A percentile compares a stretch with the other conserved stretches of the same genome.
Evolutionary conservation across 2,113 vertebrate species (phyloP).

Genomic region (Ascaphus truei): DNA sequence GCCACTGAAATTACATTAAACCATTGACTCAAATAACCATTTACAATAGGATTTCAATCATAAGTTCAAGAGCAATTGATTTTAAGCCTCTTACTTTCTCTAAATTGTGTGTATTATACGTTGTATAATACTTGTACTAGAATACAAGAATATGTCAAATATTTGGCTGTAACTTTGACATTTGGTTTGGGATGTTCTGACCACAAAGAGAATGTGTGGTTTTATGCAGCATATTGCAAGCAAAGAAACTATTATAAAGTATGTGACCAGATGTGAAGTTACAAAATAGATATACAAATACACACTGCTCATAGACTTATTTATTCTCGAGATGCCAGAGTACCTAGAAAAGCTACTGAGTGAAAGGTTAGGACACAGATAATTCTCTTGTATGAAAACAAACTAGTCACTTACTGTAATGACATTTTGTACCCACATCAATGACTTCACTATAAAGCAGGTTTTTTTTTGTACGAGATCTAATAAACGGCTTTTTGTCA

Average conservation of each 20-base stretch:
- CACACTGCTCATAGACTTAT: slow-evolving; percentile 39
- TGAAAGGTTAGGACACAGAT: slow-evolving; percentile 55
- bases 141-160: not conserved
- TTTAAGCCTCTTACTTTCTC: no score
- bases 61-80: no score
- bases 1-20: no score
- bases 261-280: slow-evolving; percentile 37
- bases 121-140: not conserved
- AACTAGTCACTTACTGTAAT: slow-evolving; percentile 62
- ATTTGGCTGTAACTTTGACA: slow-evolving; percentile 25
- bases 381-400: slow-evolving; percentile 59
- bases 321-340: slow-evolving; percentile 57
- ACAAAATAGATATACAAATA: no score
- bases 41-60: no score
- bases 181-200: slow-evolving; percentile 30
- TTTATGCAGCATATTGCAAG: not conserved
- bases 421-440: slow-evolving; percentile 62
- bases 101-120: not conserved
- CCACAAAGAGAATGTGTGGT: slow-evolving; percentile 29
- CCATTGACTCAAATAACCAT: no score
- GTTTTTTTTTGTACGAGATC: slow-evolving; percentile 59
- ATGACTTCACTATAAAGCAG: slow-evolving; percentile 65
- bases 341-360: slow-evolving; percentile 54
- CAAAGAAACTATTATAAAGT: slow-evolving; percentile 41
- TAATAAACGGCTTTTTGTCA: slow-evolving; percentile 71